phyloP scores from a whole-genome alignment of 2,797 vertebrate species.

The Psittacula echo region DNA sequence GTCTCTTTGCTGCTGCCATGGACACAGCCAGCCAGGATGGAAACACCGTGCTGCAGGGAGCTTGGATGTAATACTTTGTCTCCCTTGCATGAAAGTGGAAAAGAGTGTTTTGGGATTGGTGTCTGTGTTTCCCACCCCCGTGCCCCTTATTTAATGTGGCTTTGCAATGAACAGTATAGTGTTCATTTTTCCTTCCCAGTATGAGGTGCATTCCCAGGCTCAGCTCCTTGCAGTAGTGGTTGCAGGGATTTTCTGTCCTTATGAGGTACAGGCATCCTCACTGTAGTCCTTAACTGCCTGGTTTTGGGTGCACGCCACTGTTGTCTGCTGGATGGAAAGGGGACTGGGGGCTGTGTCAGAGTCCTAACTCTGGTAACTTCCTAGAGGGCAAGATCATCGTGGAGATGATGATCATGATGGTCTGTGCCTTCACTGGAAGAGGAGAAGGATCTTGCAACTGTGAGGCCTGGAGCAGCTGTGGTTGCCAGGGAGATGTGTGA shows the following conservation, averaged over 20 bases:
- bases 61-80: neutral
- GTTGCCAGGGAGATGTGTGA: neutral
- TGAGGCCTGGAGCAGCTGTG: neutral
- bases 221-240: neutral
- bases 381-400: rapidly evolving
- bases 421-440: neutral
- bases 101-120: neutral
- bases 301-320: rapidly evolving
- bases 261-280: neutral
- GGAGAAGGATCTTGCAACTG: neutral
- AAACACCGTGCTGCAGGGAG: neutral
- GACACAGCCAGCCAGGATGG: neutral
- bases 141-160: too few species aligned
- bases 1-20: neutral
- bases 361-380: neutral
- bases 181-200: neutral
- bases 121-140: too few species aligned
- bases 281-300: too few species aligned
- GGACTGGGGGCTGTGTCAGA: neutral
- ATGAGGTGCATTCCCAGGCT: neutral
- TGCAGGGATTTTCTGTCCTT: neutral
- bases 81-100: neutral
- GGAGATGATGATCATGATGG: neutral
- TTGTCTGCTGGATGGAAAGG: neutral
- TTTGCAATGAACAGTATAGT: neutral